Evolutionary conservation across 2,797 vertebrate genomes (phyloP), one percentile per base, ranked within the genome.

Genomic region (Allobates femoralis): DNA sequence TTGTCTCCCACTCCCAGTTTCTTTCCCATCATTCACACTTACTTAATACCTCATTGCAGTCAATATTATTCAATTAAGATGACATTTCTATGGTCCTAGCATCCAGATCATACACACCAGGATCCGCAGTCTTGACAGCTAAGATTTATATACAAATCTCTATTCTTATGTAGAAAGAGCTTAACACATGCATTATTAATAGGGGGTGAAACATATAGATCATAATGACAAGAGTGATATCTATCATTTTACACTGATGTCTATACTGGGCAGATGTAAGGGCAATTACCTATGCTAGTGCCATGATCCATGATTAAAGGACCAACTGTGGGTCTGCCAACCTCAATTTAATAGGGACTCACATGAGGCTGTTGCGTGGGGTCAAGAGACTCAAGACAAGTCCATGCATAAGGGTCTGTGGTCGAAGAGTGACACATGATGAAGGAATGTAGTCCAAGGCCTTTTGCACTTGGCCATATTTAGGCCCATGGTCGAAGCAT

Each of bases 1-100:
- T 80, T 46, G 56, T 86, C 78, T 81, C 78, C 66, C 78, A 74
- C 85, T 53, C 56, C 66, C 78, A 51, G 30, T 7, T 30, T 62
- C 62, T 46, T 75, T 81, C 56, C 12, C 71, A 66, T 86, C 85
- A 86, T 75, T 74, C 78, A 62, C 85, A 86, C 78, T 86, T 86
- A 86, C 78, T 79, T 28, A 75, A 62, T 86, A 56, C 34, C 67
- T 62, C 55, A 66, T 46, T 86, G 67, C 75, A 86, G 78, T 64
- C 41, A 62, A 56, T 50, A 74, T 80, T 80, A 86, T 62, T 81
- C 78, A 81, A 86, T 86, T 81, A 86, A 81, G 64, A 74, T 66
- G 67, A 74, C 78, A 81, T 51, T 69, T 56, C 4, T 23, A 37
- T 26, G 18, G 21, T 51, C 51, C 11, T 18, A 79, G 53, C 66